Evolutionary conservation across 2,888 invertebrate genomes (phyloP).

Genomic region (Philopedon plagiatum): DNA sequence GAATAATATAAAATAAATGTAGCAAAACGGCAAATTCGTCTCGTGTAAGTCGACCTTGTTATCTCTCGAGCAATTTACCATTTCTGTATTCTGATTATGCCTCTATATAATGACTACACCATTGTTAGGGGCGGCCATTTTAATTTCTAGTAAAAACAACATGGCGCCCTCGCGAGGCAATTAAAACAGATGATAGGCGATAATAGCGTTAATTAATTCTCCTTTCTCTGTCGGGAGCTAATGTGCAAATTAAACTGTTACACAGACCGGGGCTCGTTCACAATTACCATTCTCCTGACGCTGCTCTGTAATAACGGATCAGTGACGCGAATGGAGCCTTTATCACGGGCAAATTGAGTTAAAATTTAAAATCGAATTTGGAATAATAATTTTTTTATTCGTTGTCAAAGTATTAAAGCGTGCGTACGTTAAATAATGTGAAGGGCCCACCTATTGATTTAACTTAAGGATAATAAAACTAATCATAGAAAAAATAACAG

Average conservation of each 20-base stretch:
- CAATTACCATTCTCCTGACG: conserved; percentile 57
- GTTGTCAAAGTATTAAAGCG: too few relatives aligned
- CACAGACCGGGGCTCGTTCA: conserved; percentile 66
- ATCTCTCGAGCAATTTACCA: conserved; percentile 70
- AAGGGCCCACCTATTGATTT: too few relatives aligned
- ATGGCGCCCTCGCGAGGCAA: conserved; percentile 69
- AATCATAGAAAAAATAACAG: too few relatives aligned
- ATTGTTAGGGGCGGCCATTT: conserved; percentile 70
- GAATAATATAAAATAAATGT: conserved; percentile 49
- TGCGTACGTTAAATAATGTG: too few relatives aligned
- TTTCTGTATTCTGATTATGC: conserved; percentile 69
- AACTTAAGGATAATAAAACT: too few relatives aligned
- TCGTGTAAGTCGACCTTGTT: conserved; percentile 64
- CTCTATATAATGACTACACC: conserved; percentile 69
- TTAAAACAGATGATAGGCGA: conserved; percentile 72
- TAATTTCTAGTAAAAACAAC: conserved; percentile 70
- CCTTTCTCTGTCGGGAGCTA: conserved; percentile 70
- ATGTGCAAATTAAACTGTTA: conserved; percentile 71
- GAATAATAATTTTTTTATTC: neutral
- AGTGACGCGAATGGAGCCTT: conserved; percentile 22
- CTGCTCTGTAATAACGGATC: conserved; percentile 28
- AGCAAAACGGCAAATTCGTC: conserved; percentile 52
- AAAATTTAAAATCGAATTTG: conserved; percentile 25
- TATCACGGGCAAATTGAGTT: conserved; percentile 19
- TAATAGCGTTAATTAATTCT: conserved; percentile 71